Evolutionary conservation across 2,797 vertebrate genomes (phyloP).

Genomic region (Strix occidentalis): DNA sequence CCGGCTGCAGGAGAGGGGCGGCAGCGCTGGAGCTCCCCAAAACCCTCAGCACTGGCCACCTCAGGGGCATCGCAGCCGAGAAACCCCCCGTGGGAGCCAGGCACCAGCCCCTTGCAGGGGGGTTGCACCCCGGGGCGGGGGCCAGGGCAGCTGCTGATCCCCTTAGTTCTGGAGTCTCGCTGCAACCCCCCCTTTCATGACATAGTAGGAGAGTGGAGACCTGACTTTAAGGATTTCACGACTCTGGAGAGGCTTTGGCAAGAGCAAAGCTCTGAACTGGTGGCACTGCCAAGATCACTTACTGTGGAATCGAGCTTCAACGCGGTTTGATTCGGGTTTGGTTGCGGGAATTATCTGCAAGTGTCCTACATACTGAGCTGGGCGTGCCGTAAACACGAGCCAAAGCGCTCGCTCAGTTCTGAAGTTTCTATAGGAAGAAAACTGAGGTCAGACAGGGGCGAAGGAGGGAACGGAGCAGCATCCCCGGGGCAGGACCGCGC

Average conservation of each 20-base stretch:
- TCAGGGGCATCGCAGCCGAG: not conserved
- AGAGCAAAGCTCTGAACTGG: not conserved
- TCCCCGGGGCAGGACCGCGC: not conserved
- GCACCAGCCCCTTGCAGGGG: not conserved
- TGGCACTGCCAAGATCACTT: not conserved
- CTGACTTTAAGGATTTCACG: not conserved
- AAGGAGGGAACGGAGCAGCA: not conserved
- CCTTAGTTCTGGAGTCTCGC: rapidly evolving
- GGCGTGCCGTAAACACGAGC: not conserved
- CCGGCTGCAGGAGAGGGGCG: too few species aligned
- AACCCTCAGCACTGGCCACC: not conserved
- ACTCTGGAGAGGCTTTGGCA: not conserved
- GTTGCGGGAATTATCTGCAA: not conserved
- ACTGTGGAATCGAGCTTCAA: not conserved
- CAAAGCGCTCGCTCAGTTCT: rapidly evolving
- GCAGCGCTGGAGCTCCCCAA: not conserved
- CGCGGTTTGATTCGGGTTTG: not conserved
- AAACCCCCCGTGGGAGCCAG: not conserved
- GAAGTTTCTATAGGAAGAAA: not conserved
- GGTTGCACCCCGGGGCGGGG: too few species aligned
- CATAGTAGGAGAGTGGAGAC: rapidly evolving
- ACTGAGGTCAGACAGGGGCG: not conserved
- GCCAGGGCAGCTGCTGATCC: too few species aligned
- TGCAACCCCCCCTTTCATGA: not conserved
- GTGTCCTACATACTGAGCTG: not conserved